phyloP scores from a whole-genome alignment of 35 echinoderm and acorn worm species.

The Ophiothrix spiculata region DNA sequence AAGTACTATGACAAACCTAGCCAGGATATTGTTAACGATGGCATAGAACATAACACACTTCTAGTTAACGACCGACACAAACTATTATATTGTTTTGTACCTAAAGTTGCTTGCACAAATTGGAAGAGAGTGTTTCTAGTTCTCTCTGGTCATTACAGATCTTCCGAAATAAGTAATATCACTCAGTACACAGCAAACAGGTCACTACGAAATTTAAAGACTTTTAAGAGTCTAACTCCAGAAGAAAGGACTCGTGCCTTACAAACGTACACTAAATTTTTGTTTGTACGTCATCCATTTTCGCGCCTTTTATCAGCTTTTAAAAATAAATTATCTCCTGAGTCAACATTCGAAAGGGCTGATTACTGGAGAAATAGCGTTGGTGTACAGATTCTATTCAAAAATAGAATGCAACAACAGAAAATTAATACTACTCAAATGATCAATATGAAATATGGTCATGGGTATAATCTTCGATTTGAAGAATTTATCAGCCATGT shows the following conservation, averaged over 20 bases:
- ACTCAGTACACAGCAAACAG: background rate
- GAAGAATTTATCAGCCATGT: conserved; percentile 44
- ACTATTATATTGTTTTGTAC: conserved; percentile 57
- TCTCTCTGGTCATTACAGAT: conserved; percentile 7
- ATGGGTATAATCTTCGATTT: conserved; percentile 25
- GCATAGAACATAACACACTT: conserved; percentile 6
- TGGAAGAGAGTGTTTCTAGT: conserved; percentile 55
- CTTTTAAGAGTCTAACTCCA: conserved; percentile 3
- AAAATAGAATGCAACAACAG: background rate
- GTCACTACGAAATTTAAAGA: background rate
- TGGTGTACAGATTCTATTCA: conserved; percentile 7
- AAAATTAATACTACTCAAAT: background rate
- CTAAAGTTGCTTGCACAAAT: conserved; percentile 56
- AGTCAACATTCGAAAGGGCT: background rate
- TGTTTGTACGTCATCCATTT: conserved; percentile 68
- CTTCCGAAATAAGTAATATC: background rate
- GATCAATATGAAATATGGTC: background rate
- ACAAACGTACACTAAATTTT: conserved; percentile 54
- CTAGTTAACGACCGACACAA: conserved; percentile 49
- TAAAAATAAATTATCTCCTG: conserved; percentile 43
- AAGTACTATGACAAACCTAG: background rate
- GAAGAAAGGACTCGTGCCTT: conserved; percentile 9
- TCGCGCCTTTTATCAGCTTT: conserved; percentile 55
- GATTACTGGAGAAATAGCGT: background rate
- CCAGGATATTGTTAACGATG: background rate